Percentiles rank a stretch among this genome's conserved stretches.
phyloP scores from a whole-genome alignment of 1,140 invertebrate genomes.

The Mactra quadrangularis region DNA sequence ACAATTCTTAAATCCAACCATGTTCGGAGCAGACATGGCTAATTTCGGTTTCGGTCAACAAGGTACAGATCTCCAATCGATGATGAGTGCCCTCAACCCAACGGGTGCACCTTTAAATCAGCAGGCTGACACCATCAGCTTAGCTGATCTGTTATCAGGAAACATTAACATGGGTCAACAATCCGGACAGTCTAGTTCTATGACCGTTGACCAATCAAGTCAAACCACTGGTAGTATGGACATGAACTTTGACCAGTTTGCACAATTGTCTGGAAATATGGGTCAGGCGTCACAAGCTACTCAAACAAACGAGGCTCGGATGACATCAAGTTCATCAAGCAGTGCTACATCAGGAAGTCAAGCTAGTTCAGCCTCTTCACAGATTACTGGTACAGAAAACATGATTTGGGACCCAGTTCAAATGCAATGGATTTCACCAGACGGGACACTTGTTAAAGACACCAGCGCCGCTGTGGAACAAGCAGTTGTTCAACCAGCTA shows the following conservation, averaged over 20 bases:
- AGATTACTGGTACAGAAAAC: background rate
- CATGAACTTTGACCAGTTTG: no score
- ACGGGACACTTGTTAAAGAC: no score
- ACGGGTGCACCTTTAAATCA: background rate
- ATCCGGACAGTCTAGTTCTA: background rate
- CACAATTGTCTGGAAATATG: background rate
- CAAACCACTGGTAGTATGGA: background rate
- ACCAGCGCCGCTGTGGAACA: no score
- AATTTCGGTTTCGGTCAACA: background rate
- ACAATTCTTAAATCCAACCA: conserved; percentile 23
- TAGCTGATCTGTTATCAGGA: conserved; percentile 36
- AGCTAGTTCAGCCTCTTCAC: background rate
- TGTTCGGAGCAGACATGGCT: background rate
- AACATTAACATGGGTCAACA: background rate
- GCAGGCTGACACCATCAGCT: conserved; percentile 29
- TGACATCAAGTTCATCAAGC: background rate
- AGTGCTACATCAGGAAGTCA: background rate
- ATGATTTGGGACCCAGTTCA: conserved; percentile 22
- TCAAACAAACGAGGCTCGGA: background rate
- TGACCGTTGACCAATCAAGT: background rate
- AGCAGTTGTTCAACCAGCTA: no score
- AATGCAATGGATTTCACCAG: background rate
- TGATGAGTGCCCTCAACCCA: conserved; percentile 22
- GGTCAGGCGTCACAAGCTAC: conserved; percentile 4
- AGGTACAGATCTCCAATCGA: conserved; percentile 10